Evolutionary conservation across 2,113 vertebrate genomes (phyloP).

Genomic region (Catagonus wagneri): DNA sequence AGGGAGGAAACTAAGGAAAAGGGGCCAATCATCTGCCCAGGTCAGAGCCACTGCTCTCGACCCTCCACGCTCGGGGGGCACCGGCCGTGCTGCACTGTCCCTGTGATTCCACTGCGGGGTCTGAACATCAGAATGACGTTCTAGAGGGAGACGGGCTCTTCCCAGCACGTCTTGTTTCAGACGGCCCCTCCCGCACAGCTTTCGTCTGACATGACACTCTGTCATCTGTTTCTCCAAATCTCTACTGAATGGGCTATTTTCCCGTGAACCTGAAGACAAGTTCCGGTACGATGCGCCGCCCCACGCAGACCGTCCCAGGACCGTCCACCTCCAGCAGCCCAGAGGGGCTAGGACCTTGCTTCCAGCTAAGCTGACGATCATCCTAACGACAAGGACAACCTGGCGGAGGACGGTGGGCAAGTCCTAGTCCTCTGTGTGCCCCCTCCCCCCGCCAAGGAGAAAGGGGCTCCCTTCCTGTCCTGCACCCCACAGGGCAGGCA

Average conservation of each 20-base stretch:
- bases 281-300: rapidly evolving
- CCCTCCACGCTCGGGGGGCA: background rate
- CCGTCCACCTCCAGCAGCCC: background rate
- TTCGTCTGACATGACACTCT: background rate
- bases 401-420: background rate
- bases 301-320: background rate
- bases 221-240: background rate
- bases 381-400: background rate
- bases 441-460: background rate
- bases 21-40: background rate
- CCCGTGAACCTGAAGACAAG: background rate
- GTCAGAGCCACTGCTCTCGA: background rate
- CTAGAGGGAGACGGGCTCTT: background rate
- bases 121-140: background rate
- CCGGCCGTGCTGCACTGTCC: rapidly evolving
- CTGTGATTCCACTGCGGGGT: background rate
- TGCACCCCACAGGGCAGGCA: rapidly evolving
- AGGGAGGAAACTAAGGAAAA: background rate
- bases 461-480: background rate
- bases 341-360: background rate
- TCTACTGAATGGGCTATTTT: background rate
- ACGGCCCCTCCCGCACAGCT: background rate
- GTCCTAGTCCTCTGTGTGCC: background rate
- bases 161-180: background rate
- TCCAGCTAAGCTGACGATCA: rapidly evolving